These are phyloP conservation scores for Pinna nobilis DNA, from an alignment of 1,140 invertebrate species.

Conservation along the genomic window DNA sequence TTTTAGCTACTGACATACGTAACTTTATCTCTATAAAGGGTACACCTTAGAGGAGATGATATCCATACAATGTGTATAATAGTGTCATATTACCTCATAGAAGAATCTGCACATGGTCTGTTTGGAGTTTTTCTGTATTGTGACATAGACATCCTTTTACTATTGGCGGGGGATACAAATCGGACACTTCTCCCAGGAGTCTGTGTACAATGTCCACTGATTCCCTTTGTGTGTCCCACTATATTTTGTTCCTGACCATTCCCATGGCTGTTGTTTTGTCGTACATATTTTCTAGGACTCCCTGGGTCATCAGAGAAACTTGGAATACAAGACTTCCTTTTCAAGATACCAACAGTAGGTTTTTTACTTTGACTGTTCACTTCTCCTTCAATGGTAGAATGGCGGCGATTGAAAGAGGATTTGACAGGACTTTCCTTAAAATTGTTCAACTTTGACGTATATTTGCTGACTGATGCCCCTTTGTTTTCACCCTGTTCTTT, in stretches of 20 bases:
- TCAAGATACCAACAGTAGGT: neutral
- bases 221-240: neutral
- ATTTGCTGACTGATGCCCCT: too few relatives aligned
- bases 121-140: slow-evolving; percentile 4
- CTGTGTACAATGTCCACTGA: too few relatives aligned
- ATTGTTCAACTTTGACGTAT: too few relatives aligned
- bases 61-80: neutral
- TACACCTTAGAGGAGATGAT: neutral
- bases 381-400: too few relatives aligned
- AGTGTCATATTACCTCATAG: neutral
- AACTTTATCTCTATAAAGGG: too few relatives aligned
- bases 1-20: too few relatives aligned
- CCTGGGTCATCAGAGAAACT: slow-evolving; percentile 4
- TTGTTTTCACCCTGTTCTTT: too few relatives aligned
- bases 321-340: slow-evolving; percentile 6
- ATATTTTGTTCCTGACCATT: too few relatives aligned
- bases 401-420: too few relatives aligned
- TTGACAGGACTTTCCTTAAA: too few relatives aligned
- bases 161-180: neutral
- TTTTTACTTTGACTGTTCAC: neutral
- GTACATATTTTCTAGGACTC: too few relatives aligned
- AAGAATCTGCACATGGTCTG: neutral
- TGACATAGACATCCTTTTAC: neutral
- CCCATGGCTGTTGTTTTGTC: too few relatives aligned
- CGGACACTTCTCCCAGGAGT: neutral